Evolutionary conservation across 2,888 invertebrate genomes (phyloP).

Genomic region (Mantis religiosa): DNA sequence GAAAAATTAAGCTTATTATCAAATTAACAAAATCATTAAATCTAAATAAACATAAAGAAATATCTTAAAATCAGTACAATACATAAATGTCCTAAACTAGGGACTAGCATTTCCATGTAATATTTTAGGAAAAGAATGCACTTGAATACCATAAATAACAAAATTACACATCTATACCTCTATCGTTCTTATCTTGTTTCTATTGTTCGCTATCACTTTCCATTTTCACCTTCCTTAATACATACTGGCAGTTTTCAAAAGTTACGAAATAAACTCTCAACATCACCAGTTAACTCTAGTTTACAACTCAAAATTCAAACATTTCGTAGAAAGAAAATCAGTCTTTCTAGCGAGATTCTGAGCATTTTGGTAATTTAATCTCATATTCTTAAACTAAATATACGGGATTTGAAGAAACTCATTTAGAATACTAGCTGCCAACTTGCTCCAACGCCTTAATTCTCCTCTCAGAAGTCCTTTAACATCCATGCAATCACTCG

Average conservation of each 20-base stretch:
- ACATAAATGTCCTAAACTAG: background rate
- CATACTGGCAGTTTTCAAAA: background rate
- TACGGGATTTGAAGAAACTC: background rate
- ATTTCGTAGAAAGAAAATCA: background rate
- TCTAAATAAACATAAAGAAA: background rate
- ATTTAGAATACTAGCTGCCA: background rate
- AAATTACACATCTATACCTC: background rate
- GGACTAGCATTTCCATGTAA: background rate
- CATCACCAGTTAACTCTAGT: background rate
- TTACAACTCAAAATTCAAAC: background rate
- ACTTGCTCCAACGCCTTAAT: background rate
- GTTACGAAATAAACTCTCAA: background rate
- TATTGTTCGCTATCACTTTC: no score
- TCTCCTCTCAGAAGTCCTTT: background rate
- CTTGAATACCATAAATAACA: background rate
- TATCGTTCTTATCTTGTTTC: background rate
- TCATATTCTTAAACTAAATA: background rate
- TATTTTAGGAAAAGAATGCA: background rate
- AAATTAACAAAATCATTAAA: background rate
- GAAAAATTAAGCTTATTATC: background rate
- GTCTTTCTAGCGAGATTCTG: background rate
- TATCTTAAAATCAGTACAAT: background rate
- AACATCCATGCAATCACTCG: conserved; percentile 2
- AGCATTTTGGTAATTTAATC: background rate
- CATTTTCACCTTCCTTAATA: background rate